Evolutionary conservation across 2,888 invertebrate species (phyloP).

Genomic region (Pterostichus madidus): DNA sequence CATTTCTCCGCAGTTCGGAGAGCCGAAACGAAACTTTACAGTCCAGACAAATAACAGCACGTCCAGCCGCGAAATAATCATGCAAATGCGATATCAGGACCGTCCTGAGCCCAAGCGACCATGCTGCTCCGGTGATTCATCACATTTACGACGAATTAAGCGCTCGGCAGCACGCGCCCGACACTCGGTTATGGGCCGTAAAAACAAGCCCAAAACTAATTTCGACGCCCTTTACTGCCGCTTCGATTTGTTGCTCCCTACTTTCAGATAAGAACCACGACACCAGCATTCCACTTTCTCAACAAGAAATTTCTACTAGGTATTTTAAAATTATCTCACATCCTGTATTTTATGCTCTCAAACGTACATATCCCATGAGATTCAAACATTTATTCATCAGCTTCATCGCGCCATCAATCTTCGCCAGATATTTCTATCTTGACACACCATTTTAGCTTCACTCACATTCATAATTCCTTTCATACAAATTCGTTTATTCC

Average conservation of each 20-base stretch:
- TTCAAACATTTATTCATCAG: too few relatives aligned
- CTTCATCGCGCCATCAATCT: too few relatives aligned
- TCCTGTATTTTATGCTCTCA: too few relatives aligned
- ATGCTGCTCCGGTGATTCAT: background rate
- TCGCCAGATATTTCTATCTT: too few relatives aligned
- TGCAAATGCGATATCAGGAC: slow-evolving; percentile 33
- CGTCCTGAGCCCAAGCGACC: background rate
- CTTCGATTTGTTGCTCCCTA: slow-evolving; percentile 10
- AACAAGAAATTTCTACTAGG: too few relatives aligned
- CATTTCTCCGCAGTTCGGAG: background rate
- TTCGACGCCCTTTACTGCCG: slow-evolving; percentile 18
- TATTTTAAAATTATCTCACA: too few relatives aligned
- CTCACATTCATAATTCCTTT: too few relatives aligned
- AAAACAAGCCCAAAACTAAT: slow-evolving; percentile 48
- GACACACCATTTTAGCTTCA: too few relatives aligned
- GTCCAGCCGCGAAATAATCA: slow-evolving; percentile 17
- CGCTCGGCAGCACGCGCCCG: background rate
- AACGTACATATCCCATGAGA: too few relatives aligned
- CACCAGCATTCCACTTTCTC: too few relatives aligned
- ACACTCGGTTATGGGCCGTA: slow-evolving; percentile 25
- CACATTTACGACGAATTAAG: slow-evolving; percentile 20
- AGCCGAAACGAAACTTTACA: background rate
- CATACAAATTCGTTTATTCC: too few relatives aligned
- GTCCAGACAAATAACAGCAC: slow-evolving; percentile 30
- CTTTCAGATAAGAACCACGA: background rate